Conservation (phyloP, 2,797 vertebrate species). For the Galago senegalensis region DNA sequence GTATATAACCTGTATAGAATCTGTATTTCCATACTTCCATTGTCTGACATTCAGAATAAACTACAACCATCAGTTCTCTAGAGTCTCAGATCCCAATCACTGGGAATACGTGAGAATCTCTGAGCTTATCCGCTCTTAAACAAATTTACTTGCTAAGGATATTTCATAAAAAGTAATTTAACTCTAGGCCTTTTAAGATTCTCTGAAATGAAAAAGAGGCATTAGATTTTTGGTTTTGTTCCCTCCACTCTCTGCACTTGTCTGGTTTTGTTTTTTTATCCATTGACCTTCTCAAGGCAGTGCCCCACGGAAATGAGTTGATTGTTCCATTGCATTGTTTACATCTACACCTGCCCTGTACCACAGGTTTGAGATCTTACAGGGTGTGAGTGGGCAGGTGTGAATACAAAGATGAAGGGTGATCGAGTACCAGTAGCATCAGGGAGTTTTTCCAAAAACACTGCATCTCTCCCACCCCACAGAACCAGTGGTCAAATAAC, state of each 20-base stretch:
- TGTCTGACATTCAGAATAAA: slow-evolving; percentile 55
- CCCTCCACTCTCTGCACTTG: neutral
- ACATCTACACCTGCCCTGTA: neutral
- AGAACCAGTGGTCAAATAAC: neutral
- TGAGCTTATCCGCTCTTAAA: slow-evolving; percentile 60
- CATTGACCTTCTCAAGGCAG: neutral
- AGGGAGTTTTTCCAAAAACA: neutral
- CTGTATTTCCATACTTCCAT: slow-evolving; percentile 49
- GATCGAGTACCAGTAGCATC: neutral
- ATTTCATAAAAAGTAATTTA: slow-evolving; percentile 75
- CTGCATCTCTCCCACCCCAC: neutral
- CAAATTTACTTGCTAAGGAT: slow-evolving; percentile 70
- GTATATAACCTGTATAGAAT: neutral
- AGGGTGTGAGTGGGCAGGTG: neutral
- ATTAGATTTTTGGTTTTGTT: slow-evolving; percentile 12
- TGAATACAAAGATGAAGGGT: neutral
- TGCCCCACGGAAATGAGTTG: neutral
- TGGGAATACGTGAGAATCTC: slow-evolving; percentile 51
- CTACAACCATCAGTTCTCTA: neutral
- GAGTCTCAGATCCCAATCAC: slow-evolving; percentile 47
- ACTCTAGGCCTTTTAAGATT: slow-evolving; percentile 51
- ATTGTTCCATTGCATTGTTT: neutral
- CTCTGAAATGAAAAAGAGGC: slow-evolving; percentile 13
- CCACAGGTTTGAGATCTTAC: neutral
- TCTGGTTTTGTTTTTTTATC: neutral